phyloP scores from a whole-genome alignment of 2,888 invertebrate species.

The Megaustenia siamemsis region DNA sequence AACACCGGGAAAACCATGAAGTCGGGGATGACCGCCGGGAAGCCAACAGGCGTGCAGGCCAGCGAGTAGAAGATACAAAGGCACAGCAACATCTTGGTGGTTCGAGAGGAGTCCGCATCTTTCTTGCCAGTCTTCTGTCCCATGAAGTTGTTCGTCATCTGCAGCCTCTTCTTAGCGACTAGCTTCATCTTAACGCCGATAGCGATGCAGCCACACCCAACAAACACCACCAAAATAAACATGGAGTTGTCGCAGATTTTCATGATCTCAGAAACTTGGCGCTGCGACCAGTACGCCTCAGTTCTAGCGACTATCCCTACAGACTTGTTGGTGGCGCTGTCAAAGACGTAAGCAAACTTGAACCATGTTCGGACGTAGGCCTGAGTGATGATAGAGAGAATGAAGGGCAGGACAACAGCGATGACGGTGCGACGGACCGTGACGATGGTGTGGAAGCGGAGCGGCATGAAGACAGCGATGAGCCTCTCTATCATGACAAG shows the following conservation, averaged over 20 bases:
- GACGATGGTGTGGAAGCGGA: conserved; percentile 21
- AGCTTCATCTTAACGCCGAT: conserved; percentile 38
- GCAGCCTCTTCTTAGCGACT: background rate
- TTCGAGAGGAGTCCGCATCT: background rate
- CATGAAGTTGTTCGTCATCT: background rate
- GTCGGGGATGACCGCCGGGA: background rate
- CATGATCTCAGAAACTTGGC: background rate
- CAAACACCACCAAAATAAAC: background rate
- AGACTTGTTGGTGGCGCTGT: background rate
- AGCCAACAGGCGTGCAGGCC: background rate
- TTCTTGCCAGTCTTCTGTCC: background rate
- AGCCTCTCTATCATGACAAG: conserved; percentile 32
- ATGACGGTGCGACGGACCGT: conserved; percentile 28
- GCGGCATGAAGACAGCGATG: conserved; percentile 39
- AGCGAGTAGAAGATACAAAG: conserved; percentile 11
- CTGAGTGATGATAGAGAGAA: background rate
- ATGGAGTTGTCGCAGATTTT: conserved; percentile 21
- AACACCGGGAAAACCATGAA: conserved; percentile 26
- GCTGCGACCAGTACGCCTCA: conserved; percentile 9
- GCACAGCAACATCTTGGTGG: conserved; percentile 2
- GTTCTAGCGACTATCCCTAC: conserved; percentile 12
- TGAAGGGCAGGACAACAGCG: background rate
- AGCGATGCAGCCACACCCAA: conserved; percentile 21
- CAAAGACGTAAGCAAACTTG: conserved; percentile 21
- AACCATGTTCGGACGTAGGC: conserved; percentile 42